Base-by-base conservation (phyloP, 2,888 invertebrate species). In the Calameuta filiformis region DNA sequence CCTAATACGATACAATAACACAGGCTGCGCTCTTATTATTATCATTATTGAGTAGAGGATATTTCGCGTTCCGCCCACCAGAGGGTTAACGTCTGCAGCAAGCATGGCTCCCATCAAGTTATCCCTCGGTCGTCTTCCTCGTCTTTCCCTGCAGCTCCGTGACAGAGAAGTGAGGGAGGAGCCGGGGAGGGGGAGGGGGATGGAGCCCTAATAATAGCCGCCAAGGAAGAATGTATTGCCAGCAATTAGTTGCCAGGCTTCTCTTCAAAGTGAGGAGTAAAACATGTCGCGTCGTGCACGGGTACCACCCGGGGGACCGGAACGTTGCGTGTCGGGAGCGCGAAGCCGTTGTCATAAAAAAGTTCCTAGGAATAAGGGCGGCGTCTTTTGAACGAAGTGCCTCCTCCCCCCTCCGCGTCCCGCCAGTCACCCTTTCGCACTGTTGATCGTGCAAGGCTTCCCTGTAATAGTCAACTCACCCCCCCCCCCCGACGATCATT, bases 211-310 rank as follows among this genome's bases (percentile, higher is more conserved):
- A 74, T 74, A 74, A 74, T 74, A 74, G 74, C 35, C 74, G 4
- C 35, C 34, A 30, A 35, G 74, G 34, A 74, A 35, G 74, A 74
- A 74, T 74, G 74, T 74, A 74, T 74, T 37, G 74, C 74, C 74
- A 74, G 74, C 74, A 74, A 74, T 74, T 74, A 74, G 74, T 74
- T 74, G 74, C 74, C 37, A 34, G 74, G 30, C 37, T 74, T 34
- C 71, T 74, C 74, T 74, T 74, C 74, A 74, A 74, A 74, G 74
- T 30, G 37, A 74, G 35, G 37, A 74, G 30, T 30, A 34, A 74
- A 37, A 23, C 74, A 35, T 74, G 74, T 74, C 71, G 33, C 71
- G 33, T 71, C 71, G 4, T 34, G 71, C 71, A 12, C 71, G 33
- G 15, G 31, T 71, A 31, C 71, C 71, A 71, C 71, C 71, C 33